Percentiles rank a stretch among this genome's conserved stretches.
These are phyloP conservation scores for Tenthredo mesomela DNA, from an alignment of 2,888 invertebrate genomes.

Conservation along the genomic window DNA sequence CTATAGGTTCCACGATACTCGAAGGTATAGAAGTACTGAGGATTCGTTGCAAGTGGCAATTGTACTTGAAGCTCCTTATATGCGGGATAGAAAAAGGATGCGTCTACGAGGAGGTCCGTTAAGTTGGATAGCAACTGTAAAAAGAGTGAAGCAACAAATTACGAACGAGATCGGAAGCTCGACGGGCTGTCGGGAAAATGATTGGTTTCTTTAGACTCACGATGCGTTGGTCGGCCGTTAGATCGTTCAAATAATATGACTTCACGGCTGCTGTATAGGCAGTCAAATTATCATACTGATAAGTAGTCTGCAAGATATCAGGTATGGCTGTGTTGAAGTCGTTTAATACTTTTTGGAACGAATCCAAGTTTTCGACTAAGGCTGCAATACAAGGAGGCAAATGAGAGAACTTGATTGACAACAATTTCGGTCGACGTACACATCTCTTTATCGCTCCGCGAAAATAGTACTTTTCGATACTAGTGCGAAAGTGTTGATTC, in stretches of 20 bases:
- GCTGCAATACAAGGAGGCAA: neutral
- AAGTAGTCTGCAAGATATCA: neutral
- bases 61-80: constrained; percentile 55
- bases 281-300: neutral
- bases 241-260: neutral
- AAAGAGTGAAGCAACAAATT: neutral
- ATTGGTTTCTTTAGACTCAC: neutral
- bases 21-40: constrained; percentile 59
- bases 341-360: neutral
- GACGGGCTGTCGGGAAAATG: neutral
- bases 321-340: neutral
- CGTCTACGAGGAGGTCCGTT: constrained; percentile 59
- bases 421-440: neutral
- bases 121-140: constrained; percentile 56
- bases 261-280: constrained; percentile 7
- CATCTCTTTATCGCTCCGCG: neutral
- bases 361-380: neutral
- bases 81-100: constrained; percentile 57
- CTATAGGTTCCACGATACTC: constrained; percentile 60
- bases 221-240: neutral
- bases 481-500: too few species aligned
- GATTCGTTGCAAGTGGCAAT: constrained; percentile 37
- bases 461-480: too few species aligned
- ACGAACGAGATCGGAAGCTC: neutral
- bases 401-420: neutral